Conservation (phyloP, 2,888 invertebrate species). For the Capitulum mitella region DNA sequence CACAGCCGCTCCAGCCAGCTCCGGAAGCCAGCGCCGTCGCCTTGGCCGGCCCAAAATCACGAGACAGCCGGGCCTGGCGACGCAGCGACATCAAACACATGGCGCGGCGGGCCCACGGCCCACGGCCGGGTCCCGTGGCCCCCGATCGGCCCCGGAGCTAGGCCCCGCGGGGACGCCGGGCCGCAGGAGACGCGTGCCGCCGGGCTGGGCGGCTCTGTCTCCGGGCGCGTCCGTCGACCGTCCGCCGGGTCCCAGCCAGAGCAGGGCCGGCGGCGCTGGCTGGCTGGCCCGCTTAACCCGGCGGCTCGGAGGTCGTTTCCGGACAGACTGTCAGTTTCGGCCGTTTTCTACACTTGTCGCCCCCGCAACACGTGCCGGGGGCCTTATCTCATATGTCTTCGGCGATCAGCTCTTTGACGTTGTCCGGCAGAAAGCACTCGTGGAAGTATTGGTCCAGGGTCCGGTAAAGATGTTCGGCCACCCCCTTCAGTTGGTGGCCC, state of each 20-base stretch:
- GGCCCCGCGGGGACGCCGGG: not conserved
- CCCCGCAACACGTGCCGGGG: not conserved
- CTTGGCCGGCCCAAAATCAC: too few relatives aligned
- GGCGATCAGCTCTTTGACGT: not conserved
- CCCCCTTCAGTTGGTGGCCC: slow-evolving; percentile 64
- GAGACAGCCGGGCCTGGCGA: too few relatives aligned
- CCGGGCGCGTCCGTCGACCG: not conserved
- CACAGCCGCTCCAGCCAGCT: too few relatives aligned
- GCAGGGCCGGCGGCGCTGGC: too few relatives aligned
- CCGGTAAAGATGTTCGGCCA: slow-evolving; percentile 67
- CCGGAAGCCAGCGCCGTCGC: too few relatives aligned
- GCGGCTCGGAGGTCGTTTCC: not conserved
- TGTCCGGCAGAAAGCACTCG: slow-evolving; percentile 55
- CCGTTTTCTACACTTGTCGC: not conserved
- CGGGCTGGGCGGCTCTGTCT: not conserved
- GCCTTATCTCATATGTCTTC: not conserved
- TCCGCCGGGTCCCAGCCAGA: not conserved
- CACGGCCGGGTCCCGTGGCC: too few relatives aligned
- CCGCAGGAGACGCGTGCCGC: not conserved
- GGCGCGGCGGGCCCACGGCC: too few relatives aligned
- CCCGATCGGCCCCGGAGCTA: too few relatives aligned
- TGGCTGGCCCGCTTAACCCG: not conserved
- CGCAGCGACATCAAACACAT: too few relatives aligned
- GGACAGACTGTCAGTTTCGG: not conserved
- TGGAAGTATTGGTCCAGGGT: slow-evolving; percentile 81